These are phyloP conservation scores for Agonopterix subpropinquella DNA, from an alignment of 2,888 invertebrate species.

Conservation along the genomic window DNA sequence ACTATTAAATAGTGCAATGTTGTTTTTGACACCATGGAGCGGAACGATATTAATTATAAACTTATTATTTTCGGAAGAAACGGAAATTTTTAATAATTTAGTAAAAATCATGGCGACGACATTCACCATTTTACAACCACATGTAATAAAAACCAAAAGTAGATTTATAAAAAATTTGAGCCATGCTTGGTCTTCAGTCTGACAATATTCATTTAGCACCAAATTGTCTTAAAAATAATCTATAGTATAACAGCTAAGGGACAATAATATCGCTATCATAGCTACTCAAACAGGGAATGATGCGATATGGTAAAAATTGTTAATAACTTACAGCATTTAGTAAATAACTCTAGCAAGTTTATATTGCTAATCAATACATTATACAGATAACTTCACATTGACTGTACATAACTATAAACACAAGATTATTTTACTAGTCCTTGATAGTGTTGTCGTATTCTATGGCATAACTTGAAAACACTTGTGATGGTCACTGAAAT, in stretches of 20 bases:
- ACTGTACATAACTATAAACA: no score
- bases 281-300: constrained; percentile 62
- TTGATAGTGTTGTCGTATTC: neutral
- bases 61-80: neutral
- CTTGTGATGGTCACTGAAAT: neutral
- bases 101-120: no score
- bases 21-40: neutral
- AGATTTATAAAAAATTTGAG: constrained; percentile 45
- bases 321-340: constrained; percentile 16
- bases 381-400: neutral
- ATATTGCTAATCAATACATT: constrained; percentile 1
- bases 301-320: constrained; percentile 45
- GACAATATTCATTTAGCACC: constrained; percentile 57
- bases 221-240: constrained; percentile 47
- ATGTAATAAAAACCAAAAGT: constrained; percentile 8
- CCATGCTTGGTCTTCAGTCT: constrained; percentile 55
- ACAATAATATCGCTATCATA: constrained; percentile 58
- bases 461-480: neutral
- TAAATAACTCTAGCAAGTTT: constrained; percentile 12
- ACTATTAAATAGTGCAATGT: neutral
- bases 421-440: neutral
- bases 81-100: constrained; percentile 1
- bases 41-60: neutral
- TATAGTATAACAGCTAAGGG: constrained; percentile 35
- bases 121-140: no score